Evolutionary conservation across 2,888 invertebrate species (phyloP), one percentile per base, ranked within the genome.

Genomic region (Hirtodrosophila trivittata): DNA sequence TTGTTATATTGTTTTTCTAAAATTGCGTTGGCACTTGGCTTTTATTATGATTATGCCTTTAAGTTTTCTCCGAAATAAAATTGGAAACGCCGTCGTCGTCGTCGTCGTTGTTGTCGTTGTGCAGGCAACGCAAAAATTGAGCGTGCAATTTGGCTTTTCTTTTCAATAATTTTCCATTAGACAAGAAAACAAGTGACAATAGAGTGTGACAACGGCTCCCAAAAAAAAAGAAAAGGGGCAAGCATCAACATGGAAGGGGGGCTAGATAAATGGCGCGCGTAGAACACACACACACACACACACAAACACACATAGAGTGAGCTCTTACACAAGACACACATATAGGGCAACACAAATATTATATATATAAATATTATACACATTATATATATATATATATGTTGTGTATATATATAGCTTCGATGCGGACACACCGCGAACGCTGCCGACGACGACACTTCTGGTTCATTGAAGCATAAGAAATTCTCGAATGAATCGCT

Each of bases 401-500:
- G 21, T 62, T 56, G n/a, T 59, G 18, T 62, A 45, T 45, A 38
- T 39, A 57, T 63, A 52, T 47, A 63, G 51, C 56, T 49, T 28
- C 57, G 54, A 59, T 75, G 59, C 57, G 65, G 45, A 58, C 65
- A 41, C 50, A 45, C 16, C 73, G 63, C 50, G 59, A 50, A 56
- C 63, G 59, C 47, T 63, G 70, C 51, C 71, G 69, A 66, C 62
- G 81, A 69, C 76, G 54, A 84, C 82, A 85, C 85, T 82, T 85
- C 82, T 82, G 85, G 85, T 80, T 82, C 82, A 82, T 55, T 82
- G 82, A 82, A 82, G 82, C 82, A 85, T 82, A 77, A 85, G 82
- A 85, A 82, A 85, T 82, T 82, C 80, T 82, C 85, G 82, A 82
- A 82, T 85, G 85, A 82, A 85, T 82, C 85, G 85, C 77, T 85